phyloP scores from a whole-genome alignment of 2,113 vertebrate species.

The Butorides virescens region DNA sequence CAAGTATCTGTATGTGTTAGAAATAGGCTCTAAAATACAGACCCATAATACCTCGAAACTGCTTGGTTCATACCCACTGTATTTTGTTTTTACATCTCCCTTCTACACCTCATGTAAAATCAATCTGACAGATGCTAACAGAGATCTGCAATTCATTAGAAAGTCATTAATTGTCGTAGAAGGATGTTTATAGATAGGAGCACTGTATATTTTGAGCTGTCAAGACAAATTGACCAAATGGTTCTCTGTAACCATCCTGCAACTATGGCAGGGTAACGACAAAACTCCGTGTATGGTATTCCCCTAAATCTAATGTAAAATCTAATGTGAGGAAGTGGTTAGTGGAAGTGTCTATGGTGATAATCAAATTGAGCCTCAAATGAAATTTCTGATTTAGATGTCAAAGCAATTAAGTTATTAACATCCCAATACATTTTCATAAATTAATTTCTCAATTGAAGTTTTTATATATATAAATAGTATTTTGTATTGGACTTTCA shows the following conservation, averaged over 20 bases:
- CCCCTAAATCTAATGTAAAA: not conserved
- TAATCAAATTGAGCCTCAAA: not conserved
- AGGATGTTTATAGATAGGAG: conserved; percentile 7
- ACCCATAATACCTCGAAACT: not conserved
- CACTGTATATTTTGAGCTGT: conserved; percentile 27
- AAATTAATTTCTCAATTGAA: not conserved
- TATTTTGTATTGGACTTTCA: not conserved
- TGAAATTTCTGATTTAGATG: not conserved
- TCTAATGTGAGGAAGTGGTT: not conserved
- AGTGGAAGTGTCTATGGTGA: not conserved
- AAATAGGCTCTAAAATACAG: conserved; percentile 44
- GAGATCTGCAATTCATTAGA: conserved; percentile 23
- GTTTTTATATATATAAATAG: not conserved
- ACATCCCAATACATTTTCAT: not conserved
- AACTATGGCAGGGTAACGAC: not conserved
- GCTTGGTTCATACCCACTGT: not conserved
- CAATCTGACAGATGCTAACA: conserved; percentile 25
- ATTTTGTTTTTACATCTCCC: not conserved
- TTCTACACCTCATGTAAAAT: conserved; percentile 15
- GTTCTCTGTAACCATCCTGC: not conserved
- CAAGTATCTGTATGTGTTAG: not conserved
- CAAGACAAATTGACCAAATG: conserved; percentile 38
- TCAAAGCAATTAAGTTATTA: conserved; percentile 31
- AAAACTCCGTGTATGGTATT: not conserved
- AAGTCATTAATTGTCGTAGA: conserved; percentile 45